These are phyloP conservation scores for Drosophila guanche DNA, from an alignment of 1,140 invertebrate genomes.

Conservation along the genomic window DNA sequence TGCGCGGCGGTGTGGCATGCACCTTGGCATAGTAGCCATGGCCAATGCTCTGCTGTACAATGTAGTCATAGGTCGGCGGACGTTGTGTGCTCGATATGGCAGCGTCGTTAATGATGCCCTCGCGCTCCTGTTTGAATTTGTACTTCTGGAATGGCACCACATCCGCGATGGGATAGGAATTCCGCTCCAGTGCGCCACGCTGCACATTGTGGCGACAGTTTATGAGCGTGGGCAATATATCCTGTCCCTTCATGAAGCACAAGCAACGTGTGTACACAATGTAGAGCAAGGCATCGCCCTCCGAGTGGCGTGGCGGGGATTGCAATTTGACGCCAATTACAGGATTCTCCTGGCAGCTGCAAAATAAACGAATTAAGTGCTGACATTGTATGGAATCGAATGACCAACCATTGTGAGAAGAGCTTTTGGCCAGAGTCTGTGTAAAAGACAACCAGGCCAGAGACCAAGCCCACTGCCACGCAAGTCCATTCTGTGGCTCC, in stretches of 20 bases:
- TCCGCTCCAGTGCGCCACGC: constrained; percentile 59
- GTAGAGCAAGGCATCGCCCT: constrained; percentile 89
- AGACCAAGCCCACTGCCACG: constrained; percentile 93
- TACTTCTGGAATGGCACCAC: constrained; percentile 90
- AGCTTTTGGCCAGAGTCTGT: constrained; percentile 93
- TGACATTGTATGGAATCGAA: fast-evolving
- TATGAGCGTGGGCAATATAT: constrained; percentile 87
- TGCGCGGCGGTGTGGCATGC: constrained; percentile 89
- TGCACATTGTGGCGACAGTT: constrained; percentile 62
- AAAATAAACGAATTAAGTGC: neutral
- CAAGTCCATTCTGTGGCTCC: constrained; percentile 94
- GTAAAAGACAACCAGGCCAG: constrained; percentile 94
- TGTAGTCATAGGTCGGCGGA: constrained; percentile 93
- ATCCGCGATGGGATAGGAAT: constrained; percentile 53
- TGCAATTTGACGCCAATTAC: constrained; percentile 93
- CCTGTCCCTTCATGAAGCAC: constrained; percentile 92
- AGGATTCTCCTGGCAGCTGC: constrained; percentile 90
- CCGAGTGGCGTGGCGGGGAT: constrained; percentile 88
- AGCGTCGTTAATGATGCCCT: constrained; percentile 88
- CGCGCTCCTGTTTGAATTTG: constrained; percentile 90
- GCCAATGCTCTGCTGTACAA: constrained; percentile 86
- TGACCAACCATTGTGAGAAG: constrained; percentile 88
- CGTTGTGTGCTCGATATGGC: constrained; percentile 90
- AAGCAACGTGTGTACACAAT: constrained; percentile 90
- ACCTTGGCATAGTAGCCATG: constrained; percentile 85